phyloP scores from a whole-genome alignment of 2,888 invertebrate species.

The Crossocerus cetratus region DNA sequence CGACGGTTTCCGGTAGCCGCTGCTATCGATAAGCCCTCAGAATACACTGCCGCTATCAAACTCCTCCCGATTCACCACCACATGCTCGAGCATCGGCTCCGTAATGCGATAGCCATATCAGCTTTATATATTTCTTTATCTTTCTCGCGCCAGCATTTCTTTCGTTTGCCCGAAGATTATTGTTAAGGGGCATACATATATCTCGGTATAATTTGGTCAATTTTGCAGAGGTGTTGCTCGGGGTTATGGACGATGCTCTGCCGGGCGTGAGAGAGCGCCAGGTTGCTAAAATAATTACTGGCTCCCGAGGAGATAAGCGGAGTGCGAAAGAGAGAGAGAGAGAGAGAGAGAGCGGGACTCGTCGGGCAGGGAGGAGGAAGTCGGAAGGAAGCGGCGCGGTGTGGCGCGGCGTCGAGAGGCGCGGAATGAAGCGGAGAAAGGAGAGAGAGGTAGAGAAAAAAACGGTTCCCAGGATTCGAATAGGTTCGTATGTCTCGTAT shows the following conservation, averaged over 20 bases:
- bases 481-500: conserved; percentile 72
- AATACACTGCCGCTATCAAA: neutral
- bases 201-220: too few relatives aligned
- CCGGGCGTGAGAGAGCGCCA: conserved; percentile 52
- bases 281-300: conserved; percentile 75
- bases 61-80: neutral
- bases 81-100: neutral
- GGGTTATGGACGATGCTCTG: conserved; percentile 12
- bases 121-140: too few relatives aligned
- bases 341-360: conserved; percentile 62
- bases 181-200: too few relatives aligned
- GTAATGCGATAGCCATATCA: too few relatives aligned
- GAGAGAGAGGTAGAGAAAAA: conserved; percentile 50
- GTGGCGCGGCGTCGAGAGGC: too few relatives aligned
- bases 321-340: conserved; percentile 63
- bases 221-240: neutral
- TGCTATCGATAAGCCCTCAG: neutral
- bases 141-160: too few relatives aligned
- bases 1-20: neutral
- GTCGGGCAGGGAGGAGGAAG: conserved; percentile 6
- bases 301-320: conserved; percentile 3
- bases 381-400: conserved; percentile 35
- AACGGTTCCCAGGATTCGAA: conserved; percentile 76
- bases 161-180: too few relatives aligned
- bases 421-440: conserved; percentile 32